Evolutionary conservation across 2,888 invertebrate species (phyloP).

Genomic region (Clivina fossor): DNA sequence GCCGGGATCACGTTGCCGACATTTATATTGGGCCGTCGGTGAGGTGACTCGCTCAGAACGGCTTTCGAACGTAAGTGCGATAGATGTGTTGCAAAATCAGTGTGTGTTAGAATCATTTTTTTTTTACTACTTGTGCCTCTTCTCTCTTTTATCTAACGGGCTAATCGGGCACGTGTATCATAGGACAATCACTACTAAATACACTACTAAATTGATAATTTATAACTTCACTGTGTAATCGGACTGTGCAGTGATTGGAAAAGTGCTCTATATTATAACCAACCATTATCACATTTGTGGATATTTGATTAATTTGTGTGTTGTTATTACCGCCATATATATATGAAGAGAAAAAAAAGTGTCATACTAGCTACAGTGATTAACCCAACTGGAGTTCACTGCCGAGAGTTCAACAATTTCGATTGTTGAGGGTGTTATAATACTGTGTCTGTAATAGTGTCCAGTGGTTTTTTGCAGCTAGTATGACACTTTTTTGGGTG

Average conservation of each 20-base stretch:
- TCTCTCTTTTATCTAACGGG: background rate
- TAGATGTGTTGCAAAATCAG: slow-evolving; percentile 32
- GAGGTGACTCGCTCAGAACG: slow-evolving; percentile 88
- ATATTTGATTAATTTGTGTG: slow-evolving; percentile 24
- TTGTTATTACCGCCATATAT: slow-evolving; percentile 5
- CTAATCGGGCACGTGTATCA: background rate
- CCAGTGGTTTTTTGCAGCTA: background rate
- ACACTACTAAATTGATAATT: background rate
- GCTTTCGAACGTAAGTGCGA: slow-evolving; percentile 92
- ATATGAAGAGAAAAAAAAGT: slow-evolving; percentile 2
- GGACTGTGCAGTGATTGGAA: slow-evolving; percentile 25
- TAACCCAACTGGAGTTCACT: no score
- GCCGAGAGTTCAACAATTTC: no score
- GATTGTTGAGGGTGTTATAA: no score
- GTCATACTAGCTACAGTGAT: slow-evolving; percentile 16
- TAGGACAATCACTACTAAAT: background rate
- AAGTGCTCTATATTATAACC: slow-evolving; percentile 19
- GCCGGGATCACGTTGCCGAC: slow-evolving; percentile 75
- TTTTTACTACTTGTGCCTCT: slow-evolving; percentile 35
- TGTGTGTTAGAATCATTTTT: slow-evolving; percentile 10
- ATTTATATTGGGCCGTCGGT: slow-evolving; percentile 74
- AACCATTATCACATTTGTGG: slow-evolving; percentile 23
- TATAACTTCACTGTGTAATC: slow-evolving; percentile 20
- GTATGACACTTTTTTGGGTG: slow-evolving; percentile 8
- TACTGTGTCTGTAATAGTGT: no score